Evolutionary conservation across 2,888 invertebrate species (phyloP).

Genomic region (Habroteleia sp.): DNA sequence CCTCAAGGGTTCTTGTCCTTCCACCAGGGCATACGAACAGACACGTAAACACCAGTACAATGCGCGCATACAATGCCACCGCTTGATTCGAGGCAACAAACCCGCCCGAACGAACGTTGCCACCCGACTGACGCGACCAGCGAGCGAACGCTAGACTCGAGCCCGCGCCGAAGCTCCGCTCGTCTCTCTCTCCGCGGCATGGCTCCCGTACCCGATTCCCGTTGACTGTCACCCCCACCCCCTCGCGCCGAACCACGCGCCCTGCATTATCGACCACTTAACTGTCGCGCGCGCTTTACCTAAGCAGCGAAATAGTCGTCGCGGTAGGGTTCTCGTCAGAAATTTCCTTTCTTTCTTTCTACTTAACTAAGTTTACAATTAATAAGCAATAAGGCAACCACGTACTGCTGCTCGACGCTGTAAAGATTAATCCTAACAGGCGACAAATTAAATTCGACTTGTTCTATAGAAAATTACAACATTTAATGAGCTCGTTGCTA

Average conservation of each 20-base stretch:
- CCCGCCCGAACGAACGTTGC: slow-evolving; percentile 75
- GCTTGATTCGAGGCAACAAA: slow-evolving; percentile 52
- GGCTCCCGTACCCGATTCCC: slow-evolving; percentile 13
- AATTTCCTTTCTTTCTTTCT: too few relatives aligned
- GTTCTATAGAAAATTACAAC: too few relatives aligned
- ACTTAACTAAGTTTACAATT: too few relatives aligned
- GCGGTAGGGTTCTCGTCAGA: too few relatives aligned
- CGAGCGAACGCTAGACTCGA: slow-evolving; percentile 46
- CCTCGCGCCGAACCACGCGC: slow-evolving; percentile 3
- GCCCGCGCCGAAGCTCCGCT: slow-evolving; percentile 9
- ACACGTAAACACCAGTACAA: slow-evolving; percentile 49
- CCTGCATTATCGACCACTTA: slow-evolving; percentile 31
- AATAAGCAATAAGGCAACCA: too few relatives aligned
- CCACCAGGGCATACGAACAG: slow-evolving; percentile 35
- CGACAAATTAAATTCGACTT: too few relatives aligned
- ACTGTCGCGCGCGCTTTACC: not conserved
- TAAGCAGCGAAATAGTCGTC: too few relatives aligned
- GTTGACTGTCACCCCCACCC: slow-evolving; percentile 7
- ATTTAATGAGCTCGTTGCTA: too few relatives aligned
- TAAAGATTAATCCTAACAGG: too few relatives aligned
- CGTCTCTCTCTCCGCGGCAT: slow-evolving; percentile 7
- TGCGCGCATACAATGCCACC: slow-evolving; percentile 57
- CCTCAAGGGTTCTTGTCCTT: slow-evolving; percentile 60
- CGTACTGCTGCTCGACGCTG: too few relatives aligned
- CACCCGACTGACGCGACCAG: slow-evolving; percentile 76